Conservation (phyloP, 2,113 vertebrate species). For the Miniopterus natalensis region DNA sequence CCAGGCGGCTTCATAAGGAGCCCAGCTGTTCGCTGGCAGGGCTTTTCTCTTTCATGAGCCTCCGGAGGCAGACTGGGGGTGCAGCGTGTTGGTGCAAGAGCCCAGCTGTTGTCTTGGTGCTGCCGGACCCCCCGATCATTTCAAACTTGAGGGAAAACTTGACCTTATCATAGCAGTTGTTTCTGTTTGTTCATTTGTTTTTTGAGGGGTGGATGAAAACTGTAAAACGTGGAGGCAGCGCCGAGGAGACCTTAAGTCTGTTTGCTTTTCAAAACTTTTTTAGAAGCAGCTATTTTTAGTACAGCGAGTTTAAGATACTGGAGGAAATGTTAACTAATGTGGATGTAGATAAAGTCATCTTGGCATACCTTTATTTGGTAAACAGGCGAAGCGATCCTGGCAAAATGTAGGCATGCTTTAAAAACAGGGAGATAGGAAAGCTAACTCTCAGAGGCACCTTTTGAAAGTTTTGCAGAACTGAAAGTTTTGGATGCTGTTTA, state of each 20-base stretch:
- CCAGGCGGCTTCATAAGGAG: constrained; percentile 83
- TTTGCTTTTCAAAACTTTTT: not conserved
- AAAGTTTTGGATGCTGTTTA: not conserved
- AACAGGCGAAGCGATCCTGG: not conserved
- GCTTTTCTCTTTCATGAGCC: constrained; percentile 88
- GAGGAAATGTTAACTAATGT: not conserved
- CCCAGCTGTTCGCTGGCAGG: constrained; percentile 89
- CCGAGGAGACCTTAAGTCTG: not conserved
- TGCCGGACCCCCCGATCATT: constrained; percentile 71
- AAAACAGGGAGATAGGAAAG: constrained; percentile 50
- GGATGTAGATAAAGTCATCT: not conserved
- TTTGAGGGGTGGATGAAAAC: rapidly evolving
- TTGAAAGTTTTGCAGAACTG: not conserved
- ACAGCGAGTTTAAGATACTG: not conserved
- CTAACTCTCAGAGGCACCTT: constrained; percentile 14
- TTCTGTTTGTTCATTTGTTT: constrained; percentile 69
- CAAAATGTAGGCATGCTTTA: constrained; percentile 37
- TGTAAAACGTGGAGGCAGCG: not conserved
- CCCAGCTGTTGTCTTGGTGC: constrained; percentile 85
- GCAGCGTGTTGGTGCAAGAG: constrained; percentile 80
- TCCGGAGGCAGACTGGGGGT: constrained; percentile 81
- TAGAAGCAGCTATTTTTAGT: not conserved
- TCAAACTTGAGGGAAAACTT: constrained; percentile 82
- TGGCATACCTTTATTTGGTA: constrained; percentile 44
- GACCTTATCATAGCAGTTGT: constrained; percentile 68